These are phyloP conservation scores for Brenthis ino DNA, from an alignment of 2,888 invertebrate genomes.

Conservation along the genomic window DNA sequence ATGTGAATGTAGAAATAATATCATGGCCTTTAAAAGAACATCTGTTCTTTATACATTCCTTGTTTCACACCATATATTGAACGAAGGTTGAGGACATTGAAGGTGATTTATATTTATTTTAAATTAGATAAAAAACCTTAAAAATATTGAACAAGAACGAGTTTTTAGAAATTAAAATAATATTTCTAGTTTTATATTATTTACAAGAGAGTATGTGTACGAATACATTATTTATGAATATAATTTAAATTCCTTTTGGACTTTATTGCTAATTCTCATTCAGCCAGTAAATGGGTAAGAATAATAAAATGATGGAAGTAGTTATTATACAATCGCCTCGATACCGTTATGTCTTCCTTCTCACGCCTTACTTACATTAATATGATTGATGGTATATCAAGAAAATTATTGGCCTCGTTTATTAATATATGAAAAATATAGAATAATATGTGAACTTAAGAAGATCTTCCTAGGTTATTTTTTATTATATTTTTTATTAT, in stretches of 20 bases:
- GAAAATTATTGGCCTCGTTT: slow-evolving; percentile 2
- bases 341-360: slow-evolving; percentile 24
- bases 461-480: too few relatives aligned
- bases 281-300: background rate
- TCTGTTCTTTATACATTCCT: background rate
- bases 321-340: slow-evolving; percentile 21
- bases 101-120: slow-evolving; percentile 2
- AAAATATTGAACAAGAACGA: too few relatives aligned
- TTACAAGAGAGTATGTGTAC: too few relatives aligned
- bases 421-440: background rate
- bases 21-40: slow-evolving; percentile 2
- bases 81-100: slow-evolving; percentile 5
- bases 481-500: too few relatives aligned
- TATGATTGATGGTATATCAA: slow-evolving; percentile 11
- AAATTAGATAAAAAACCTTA: background rate
- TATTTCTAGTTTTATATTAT: too few relatives aligned
- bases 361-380: slow-evolving; percentile 14
- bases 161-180: too few relatives aligned
- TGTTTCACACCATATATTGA: slow-evolving; percentile 1
- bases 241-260: too few relatives aligned
- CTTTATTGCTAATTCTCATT: slow-evolving; percentile 1
- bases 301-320: background rate
- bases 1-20: slow-evolving; percentile 13
- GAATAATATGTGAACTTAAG: background rate
- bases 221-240: too few relatives aligned